Conservation (phyloP, 2,888 invertebrate species). For the Eucera pruinosa region DNA sequence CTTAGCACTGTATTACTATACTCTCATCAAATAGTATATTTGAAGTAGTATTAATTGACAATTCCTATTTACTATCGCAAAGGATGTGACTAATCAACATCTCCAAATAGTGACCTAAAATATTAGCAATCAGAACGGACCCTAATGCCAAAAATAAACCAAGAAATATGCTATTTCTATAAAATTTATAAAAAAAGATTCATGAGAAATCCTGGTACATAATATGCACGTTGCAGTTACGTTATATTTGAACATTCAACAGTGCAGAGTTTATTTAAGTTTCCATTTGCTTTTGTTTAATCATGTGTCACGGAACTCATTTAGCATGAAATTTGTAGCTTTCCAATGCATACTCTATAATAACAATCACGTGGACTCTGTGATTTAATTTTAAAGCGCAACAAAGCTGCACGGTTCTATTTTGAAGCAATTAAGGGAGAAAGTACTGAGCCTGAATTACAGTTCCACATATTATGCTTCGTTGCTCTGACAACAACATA, state of each 20-base stretch:
- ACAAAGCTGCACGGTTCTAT: neutral
- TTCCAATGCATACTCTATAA: neutral
- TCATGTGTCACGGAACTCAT: too few species aligned
- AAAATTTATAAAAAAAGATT: too few species aligned
- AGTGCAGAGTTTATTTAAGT: too few species aligned
- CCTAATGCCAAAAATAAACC: too few species aligned
- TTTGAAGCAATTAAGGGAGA: neutral
- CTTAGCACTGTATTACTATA: too few species aligned
- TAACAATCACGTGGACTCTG: neutral
- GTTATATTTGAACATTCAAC: too few species aligned
- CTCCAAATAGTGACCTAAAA: neutral
- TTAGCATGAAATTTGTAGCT: neutral
- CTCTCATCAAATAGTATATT: too few species aligned
- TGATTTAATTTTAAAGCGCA: slow-evolving; percentile 2
- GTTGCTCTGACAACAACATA: neutral
- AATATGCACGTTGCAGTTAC: too few species aligned
- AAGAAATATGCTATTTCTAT: too few species aligned
- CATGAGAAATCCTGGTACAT: too few species aligned
- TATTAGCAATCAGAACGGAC: neutral
- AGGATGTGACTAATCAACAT: neutral
- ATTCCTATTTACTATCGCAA: neutral
- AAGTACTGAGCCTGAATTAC: neutral
- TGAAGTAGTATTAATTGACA: too few species aligned
- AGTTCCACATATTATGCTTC: neutral
- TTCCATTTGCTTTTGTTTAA: too few species aligned